Base-by-base conservation (phyloP, 2,113 vertebrate genomes). In the Solea senegalensis region DNA sequence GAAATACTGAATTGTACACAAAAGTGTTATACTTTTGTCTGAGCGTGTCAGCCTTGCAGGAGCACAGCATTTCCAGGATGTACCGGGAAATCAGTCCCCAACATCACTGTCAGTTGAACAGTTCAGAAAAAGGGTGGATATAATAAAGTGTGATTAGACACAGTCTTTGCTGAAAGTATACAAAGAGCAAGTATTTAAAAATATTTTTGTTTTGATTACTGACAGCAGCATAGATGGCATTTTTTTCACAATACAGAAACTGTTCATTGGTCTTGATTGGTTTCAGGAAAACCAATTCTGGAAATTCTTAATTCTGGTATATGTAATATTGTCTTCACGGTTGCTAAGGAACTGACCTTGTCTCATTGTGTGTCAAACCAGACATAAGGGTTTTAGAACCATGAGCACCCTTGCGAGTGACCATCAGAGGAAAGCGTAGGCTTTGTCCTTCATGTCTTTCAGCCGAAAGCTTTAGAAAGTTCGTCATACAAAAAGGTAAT, bases 321-420 rank as follows among this genome's bases (percentile, higher is more conserved):
- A 21, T 21, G 21, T 21, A 21, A 21, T 21, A 21, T 21, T 21
- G 21, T 21, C 21, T 21, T 21, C 21, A 21, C 21, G 21, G 86
- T 86, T 86, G 79, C 86, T 77, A 64, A 14, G 85, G 81, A 85
- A 86, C 88, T 83, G 79, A 74, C 57, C 65, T 68, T 10, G 51
- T 71, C 55, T 83, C 26, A 76, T 55, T 4, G 27, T 53, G 48
- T 63, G 56, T 43, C 56, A 58, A 26, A 16, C 10, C 41, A 72
- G 69, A 82, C 15, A 7, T 15, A 9, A 13, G 28, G 26, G 11
- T 81, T 81, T 15, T 27, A 70, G 60, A 65, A 34, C n/a, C 41
- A 59, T 8, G 14, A 43, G 52, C 49, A 54, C 51, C 48, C 70
- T 12, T 5, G 51, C 4, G 61, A 34, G 43, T 13, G 55, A 15